These are phyloP conservation scores for Mactromeris polynyma DNA, from an alignment of 2,888 invertebrate genomes.

Conservation along the genomic window DNA sequence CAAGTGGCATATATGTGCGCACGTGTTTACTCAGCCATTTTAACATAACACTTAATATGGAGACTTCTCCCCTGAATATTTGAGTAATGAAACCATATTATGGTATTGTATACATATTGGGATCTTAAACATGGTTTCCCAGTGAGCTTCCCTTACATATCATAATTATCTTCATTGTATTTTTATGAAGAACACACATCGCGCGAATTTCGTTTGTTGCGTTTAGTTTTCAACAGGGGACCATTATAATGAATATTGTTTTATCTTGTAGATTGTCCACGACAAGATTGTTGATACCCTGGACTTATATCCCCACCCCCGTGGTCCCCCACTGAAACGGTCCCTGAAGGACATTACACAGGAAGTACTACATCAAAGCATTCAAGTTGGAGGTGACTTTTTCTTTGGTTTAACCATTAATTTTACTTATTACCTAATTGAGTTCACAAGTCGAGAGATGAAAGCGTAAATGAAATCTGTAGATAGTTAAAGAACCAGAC, in stretches of 20 bases:
- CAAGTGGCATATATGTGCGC: too few relatives aligned
- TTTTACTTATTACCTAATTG: too few relatives aligned
- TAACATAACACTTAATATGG: too few relatives aligned
- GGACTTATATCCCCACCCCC: constrained; percentile 46
- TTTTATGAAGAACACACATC: background rate
- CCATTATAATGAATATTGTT: background rate
- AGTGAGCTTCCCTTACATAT: background rate
- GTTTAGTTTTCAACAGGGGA: background rate
- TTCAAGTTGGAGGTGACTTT: constrained; percentile 57
- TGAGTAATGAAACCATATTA: too few relatives aligned
- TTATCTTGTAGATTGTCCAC: constrained; percentile 45
- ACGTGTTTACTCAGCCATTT: too few relatives aligned
- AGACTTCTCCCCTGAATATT: too few relatives aligned
- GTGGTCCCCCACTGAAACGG: constrained; percentile 32
- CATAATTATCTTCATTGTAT: background rate
- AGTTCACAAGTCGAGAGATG: too few relatives aligned
- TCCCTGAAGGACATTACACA: constrained; percentile 51
- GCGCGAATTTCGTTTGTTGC: background rate
- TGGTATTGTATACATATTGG: too few relatives aligned
- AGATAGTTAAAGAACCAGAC: too few relatives aligned
- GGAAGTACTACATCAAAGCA: constrained; percentile 3
- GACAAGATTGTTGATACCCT: constrained; percentile 49
- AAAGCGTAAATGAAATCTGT: too few relatives aligned
- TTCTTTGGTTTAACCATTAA: too few relatives aligned
- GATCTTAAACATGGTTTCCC: too few relatives aligned